These are phyloP conservation scores for Microtus oregoni DNA, from an alignment of 2,113 vertebrate genomes.

Conservation along the genomic window DNA sequence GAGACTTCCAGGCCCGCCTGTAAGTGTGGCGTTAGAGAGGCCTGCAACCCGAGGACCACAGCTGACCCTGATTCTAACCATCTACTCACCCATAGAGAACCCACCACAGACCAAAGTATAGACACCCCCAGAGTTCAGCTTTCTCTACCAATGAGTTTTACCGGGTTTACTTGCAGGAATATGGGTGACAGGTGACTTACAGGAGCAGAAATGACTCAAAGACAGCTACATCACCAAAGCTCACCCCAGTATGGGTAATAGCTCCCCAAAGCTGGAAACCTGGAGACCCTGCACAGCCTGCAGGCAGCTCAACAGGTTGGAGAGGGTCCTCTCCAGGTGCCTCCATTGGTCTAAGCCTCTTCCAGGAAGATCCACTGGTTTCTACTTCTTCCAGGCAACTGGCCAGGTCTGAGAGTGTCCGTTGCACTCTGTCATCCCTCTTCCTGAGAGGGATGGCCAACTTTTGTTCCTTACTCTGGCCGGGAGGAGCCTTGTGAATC, in stretches of 20 bases:
- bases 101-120: not conserved
- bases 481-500: not conserved
- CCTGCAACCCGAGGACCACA: not conserved
- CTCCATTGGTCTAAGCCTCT: not conserved
- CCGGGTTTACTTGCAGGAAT: not conserved
- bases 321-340: not conserved
- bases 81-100: not conserved
- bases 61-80: not conserved
- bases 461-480: not conserved
- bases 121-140: not conserved
- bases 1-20: fast-evolving
- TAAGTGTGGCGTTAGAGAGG: not conserved
- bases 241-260: too few species aligned
- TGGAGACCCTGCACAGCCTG: not conserved
- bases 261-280: not conserved
- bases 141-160: not conserved
- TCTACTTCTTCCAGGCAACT: not conserved
- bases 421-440: not conserved
- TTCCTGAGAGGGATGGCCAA: not conserved
- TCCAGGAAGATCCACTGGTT: not conserved
- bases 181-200: not conserved
- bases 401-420: not conserved
- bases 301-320: not conserved
- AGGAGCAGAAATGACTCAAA: not conserved
- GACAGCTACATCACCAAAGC: not conserved